Base-by-base conservation (phyloP, 2,113 vertebrate species). In the Dromas ardeola region DNA sequence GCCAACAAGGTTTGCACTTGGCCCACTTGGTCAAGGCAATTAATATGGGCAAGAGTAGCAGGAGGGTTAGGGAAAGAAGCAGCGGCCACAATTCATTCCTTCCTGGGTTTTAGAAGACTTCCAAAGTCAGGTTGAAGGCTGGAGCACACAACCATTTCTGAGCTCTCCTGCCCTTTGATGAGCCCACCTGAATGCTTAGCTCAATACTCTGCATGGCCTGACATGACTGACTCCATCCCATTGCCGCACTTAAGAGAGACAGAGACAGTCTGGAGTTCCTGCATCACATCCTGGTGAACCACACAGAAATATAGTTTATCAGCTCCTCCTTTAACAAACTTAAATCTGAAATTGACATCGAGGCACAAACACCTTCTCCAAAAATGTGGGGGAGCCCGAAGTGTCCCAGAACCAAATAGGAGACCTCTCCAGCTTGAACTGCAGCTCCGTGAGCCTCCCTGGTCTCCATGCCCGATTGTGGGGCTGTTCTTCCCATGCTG, bases 21-120 rank as follows among this genome's bases (percentile, higher is more conserved):
- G 38, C 12, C 17, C 38, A 1, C 5, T n/a, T 74, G 15, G 27
- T 38, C 42, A 42, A 27, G 32, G 5, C 0, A 0, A 34, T 10
- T 2, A 2, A 18, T n/a, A 32, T 8, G 25, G 53, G 29, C 67
- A 69, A 26, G 17, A 82, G 32, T 9, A 67, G 47, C 62, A 49
- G 58, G 21, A 43, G 32, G 20, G 16, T 2, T 52, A 79, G 15
- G 38, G 73, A 59, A 73, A 73, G 65, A 22, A 65, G 40, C 2
- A 2, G 29, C n/a, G 80, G 27, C 34, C 66, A 79, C 13, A 5
- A 13, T 53, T 56, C 22, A 13, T 47, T 59, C 15, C 15, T 85
- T 30, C 50, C 42, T 43, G 20, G 34, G 5, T 50, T 71, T 69
- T 32, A 62, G 49, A 89, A 77, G 52, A 42, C 17, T 52, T 36